Evolutionary conservation across 2,113 vertebrate species (phyloP), one percentile per base, ranked within the genome.

Genomic region (Paramormyrops kingsleyae): DNA sequence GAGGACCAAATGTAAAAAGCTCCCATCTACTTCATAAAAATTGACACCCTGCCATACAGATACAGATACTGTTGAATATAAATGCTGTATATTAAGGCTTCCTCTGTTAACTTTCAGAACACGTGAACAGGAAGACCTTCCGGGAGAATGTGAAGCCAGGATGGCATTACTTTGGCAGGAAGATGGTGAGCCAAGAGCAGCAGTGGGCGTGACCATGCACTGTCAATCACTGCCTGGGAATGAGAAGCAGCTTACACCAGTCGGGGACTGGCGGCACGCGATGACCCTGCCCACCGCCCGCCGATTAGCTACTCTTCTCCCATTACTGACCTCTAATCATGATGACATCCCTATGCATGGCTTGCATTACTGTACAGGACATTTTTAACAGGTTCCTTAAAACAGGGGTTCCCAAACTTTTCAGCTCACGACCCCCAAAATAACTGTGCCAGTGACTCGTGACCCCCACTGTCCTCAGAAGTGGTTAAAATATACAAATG

Each of bases 141-240:
- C 97, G 95, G 90, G 96, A 97, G 0, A 98, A 94, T 9, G 96
- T 99, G 56, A 96, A 96, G 90, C 97, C 96, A 0, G 99, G 98
- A 95, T 99, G 98, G 98, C 95, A 98, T 93, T 99, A 99, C 92
- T 97, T 99, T 17, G 98, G 98, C 91, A 96, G 99, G 93, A 99
- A 98, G 95, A 99, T 99, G 99, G 99, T 97, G 92, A 96, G 96
- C 83, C 24, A n/a, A 12, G 31, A 6, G 5, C 85, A n/a, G 24
- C 35, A 83, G 77, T 19, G 77, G 77, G 1, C 39, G 8, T 24
- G 44, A 47, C 83, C 83, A 80, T 39, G 74, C 4, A 42, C 35
- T 42, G 31, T 42, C 74, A 80, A 39, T 42, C 35, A 80, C 74
- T 80, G 35, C 35, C 74, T 80, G 13, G 74, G 74, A 39, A 39